Base-by-base conservation (phyloP, 2,797 vertebrate genomes). In the Hybognathus amarus region DNA sequence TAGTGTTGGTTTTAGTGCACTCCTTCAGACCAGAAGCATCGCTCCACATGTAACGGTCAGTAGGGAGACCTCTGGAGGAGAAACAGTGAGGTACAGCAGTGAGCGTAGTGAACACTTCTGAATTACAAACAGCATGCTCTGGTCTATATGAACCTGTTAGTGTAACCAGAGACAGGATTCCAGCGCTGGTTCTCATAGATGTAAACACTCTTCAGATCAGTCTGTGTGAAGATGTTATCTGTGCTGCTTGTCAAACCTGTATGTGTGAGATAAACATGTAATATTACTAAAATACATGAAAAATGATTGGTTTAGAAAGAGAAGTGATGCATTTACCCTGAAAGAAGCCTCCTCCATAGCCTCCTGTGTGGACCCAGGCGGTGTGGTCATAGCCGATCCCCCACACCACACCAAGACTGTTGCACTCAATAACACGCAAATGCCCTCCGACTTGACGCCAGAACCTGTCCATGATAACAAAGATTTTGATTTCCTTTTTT, bases 161-260 rank as follows among this genome's bases (percentile, higher is more conserved):
- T 97, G 88, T 99, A 99, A 82, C 98, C 98, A 0, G 95, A 96
- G 86, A 99, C 96, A 0, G 98, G 98, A 89, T 99, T 99, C 98
- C 98, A 99, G 66, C 98, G 96, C 88, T 99, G 98, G 91, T 99
- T 99, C 94, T 99, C 98, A 1, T 98, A 99, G 89, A 99, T 97
- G 90, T 95, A 95, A 85, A 99, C 92, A 1, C 94, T 96, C 92
- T 97, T 99, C 81, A 97, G 94, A 3, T 99, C 98, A 0, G 96
- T 95, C 93, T 99, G 98, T 0, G 94, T 93, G 74, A 96, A 95
- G 88, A 97, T 95, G 84, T 96, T 96, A 77, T 98, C 96, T 5
- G 95, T 95, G 84, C 97, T 97, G 88, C 96, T 96, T 87, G 94
- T 92, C 90, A 98, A 89, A 2, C 97, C 96, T 97, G 85, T 13